Evolutionary conservation across 2,113 vertebrate species (phyloP).

Genomic region (Neolamprologus hecqui): DNA sequence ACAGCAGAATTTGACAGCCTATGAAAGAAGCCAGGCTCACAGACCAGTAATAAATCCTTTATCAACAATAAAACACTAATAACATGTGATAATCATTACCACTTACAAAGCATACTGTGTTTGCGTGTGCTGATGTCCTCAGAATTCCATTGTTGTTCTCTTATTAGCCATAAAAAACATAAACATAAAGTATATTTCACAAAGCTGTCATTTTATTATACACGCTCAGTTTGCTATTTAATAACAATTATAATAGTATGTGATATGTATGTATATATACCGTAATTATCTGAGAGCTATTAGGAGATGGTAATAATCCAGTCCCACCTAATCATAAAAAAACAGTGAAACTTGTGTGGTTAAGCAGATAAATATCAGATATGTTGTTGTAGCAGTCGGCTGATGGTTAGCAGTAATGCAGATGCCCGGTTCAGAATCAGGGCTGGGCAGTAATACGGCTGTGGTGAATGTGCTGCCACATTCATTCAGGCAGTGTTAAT

Average conservation of each 20-base stretch:
- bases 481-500: constrained; percentile 82
- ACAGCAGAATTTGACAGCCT: background rate
- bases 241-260: background rate
- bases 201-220: background rate
- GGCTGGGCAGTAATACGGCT: constrained; percentile 66
- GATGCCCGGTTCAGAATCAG: background rate
- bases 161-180: background rate
- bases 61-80: background rate
- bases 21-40: background rate
- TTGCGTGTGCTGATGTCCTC: background rate
- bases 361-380: background rate
- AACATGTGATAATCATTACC: background rate
- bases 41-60: background rate
- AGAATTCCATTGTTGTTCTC: background rate
- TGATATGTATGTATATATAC: background rate
- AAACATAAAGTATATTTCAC: background rate
- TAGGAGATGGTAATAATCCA: background rate
- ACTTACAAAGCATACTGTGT: background rate
- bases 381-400: background rate
- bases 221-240: background rate
- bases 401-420: background rate
- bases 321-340: background rate
- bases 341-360: background rate
- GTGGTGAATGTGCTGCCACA: constrained; percentile 75
- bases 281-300: background rate